Percentiles rank a stretch among this genome's conserved stretches.
phyloP scores from a whole-genome alignment of 2,888 invertebrate genomes.

The Thyatira batis region DNA sequence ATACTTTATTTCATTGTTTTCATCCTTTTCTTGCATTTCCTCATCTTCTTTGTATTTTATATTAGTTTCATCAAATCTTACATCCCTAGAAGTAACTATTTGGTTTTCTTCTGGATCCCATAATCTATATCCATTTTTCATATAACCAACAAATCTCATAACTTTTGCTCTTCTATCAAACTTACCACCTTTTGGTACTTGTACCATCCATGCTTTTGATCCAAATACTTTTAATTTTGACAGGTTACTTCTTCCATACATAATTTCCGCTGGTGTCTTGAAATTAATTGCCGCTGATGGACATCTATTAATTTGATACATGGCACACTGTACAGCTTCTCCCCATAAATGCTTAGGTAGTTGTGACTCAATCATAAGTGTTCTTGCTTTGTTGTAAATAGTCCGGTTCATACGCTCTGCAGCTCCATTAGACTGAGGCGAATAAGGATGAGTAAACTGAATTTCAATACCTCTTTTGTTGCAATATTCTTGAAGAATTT shows the following conservation, averaged over 20 bases:
- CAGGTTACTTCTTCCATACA: background rate
- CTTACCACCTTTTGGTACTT: background rate
- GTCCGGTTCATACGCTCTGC: background rate
- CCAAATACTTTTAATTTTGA: background rate
- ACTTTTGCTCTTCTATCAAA: background rate
- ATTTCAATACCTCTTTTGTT: background rate
- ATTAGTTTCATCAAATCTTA: no score
- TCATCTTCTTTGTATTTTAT: background rate
- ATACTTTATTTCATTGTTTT: no score
- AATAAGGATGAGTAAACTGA: background rate
- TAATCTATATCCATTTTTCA: background rate
- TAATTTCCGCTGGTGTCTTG: background rate
- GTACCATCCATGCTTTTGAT: background rate
- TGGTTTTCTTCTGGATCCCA: background rate
- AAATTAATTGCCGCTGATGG: background rate
- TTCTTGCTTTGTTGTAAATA: background rate
- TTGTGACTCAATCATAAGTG: background rate
- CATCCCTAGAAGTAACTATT: no score
- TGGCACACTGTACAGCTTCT: background rate
- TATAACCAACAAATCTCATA: background rate
- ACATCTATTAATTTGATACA: background rate
- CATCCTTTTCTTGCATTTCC: background rate
- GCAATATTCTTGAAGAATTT: background rate
- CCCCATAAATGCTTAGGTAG: background rate
- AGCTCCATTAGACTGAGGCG: background rate